Evolutionary conservation across 92 coral and sea anemone genomes (phyloP).

Genomic region (Palythoa heliodiscus): DNA sequence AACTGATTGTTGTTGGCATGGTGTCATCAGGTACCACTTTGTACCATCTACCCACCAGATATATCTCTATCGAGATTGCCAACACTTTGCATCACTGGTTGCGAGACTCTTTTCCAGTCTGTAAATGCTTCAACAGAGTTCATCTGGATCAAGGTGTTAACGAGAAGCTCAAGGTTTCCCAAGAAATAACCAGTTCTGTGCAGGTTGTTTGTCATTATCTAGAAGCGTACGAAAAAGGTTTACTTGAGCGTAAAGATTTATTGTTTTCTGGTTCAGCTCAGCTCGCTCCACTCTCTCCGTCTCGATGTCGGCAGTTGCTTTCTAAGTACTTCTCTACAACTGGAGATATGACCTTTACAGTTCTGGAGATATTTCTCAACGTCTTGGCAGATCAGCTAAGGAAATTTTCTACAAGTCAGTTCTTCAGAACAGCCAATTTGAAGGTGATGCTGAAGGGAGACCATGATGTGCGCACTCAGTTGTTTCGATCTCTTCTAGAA

Average conservation of each 20-base stretch:
- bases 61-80: constrained; percentile 85
- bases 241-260: constrained; percentile 71
- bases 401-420: constrained; percentile 87
- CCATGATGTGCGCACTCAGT: constrained; percentile 78
- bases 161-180: constrained; percentile 66
- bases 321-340: constrained; percentile 70
- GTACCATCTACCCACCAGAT: constrained; percentile 75
- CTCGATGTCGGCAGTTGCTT: constrained; percentile 66
- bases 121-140: constrained; percentile 81
- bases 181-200: constrained; percentile 81
- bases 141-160: constrained; percentile 63
- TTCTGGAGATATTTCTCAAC: constrained; percentile 72
- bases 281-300: constrained; percentile 55
- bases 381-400: constrained; percentile 95
- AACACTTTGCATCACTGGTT: constrained; percentile 87
- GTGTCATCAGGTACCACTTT: constrained; percentile 80
- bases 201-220: constrained; percentile 98
- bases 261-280: constrained; percentile 58
- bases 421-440: constrained; percentile 72
- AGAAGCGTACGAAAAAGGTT: constrained; percentile 66
- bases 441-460: constrained; percentile 68
- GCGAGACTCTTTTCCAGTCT: constrained; percentile 78
- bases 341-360: constrained; percentile 76
- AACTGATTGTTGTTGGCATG: constrained; percentile 84
- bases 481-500: constrained; percentile 86